Percentiles rank a stretch among this genome's conserved stretches.
Conservation (phyloP, 2,113 vertebrate genomes). For the Epinephelus cyanopodus region DNA sequence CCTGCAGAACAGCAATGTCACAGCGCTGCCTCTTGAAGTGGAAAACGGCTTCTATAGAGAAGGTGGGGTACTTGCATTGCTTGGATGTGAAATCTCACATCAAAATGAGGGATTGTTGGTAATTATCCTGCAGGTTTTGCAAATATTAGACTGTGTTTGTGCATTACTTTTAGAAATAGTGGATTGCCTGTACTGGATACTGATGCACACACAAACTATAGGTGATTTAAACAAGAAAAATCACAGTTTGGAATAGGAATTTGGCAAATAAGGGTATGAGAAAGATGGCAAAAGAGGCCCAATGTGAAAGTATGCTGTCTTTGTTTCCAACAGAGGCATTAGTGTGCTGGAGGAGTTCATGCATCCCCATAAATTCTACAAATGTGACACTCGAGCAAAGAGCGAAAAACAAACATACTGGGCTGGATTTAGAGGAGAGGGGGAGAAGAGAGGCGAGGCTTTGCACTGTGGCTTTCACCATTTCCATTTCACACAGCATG, state of each 20-base stretch:
- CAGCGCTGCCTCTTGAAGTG: background rate
- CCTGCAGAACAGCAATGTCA: constrained; percentile 17
- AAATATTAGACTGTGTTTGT: background rate
- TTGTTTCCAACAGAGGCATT: background rate
- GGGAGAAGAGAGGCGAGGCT: constrained; percentile 10
- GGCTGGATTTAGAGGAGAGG: background rate
- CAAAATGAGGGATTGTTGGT: background rate
- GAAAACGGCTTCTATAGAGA: background rate
- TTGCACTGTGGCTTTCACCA: constrained; percentile 10
- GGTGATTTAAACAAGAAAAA: too few relatives aligned
- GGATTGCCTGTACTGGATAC: background rate
- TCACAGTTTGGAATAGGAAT: background rate
- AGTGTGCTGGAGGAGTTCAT: background rate
- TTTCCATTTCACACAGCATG: constrained; percentile 5
- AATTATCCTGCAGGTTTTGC: background rate
- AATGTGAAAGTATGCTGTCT: background rate
- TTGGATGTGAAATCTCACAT: background rate
- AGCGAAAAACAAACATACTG: background rate
- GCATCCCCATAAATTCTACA: background rate
- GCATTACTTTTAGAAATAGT: background rate
- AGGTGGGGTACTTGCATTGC: background rate
- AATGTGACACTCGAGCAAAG: background rate
- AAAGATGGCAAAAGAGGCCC: background rate
- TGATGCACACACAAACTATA: too few relatives aligned
- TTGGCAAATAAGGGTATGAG: background rate